Evolutionary conservation across 2,888 invertebrate species (phyloP).

Genomic region (Zaprionus obscuricornis): DNA sequence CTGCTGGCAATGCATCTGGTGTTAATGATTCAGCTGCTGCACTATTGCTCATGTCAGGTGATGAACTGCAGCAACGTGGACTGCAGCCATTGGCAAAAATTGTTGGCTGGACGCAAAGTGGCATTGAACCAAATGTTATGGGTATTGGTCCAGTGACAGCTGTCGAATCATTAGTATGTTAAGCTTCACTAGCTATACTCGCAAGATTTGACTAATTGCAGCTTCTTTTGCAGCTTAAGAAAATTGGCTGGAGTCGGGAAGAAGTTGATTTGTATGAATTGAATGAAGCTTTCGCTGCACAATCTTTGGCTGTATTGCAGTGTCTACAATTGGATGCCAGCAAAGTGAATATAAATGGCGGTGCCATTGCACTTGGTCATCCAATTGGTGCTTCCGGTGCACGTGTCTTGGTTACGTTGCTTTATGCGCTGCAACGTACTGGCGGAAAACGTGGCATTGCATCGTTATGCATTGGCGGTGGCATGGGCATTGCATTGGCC

Average conservation of each 20-base stretch:
- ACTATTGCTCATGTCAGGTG: conserved; percentile 88
- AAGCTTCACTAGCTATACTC: conserved; percentile 48
- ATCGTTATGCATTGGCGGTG: conserved; percentile 91
- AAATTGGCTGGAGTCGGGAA: conserved; percentile 86
- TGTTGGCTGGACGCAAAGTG: conserved; percentile 89
- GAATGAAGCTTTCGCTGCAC: conserved; percentile 93
- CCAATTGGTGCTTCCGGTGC: conserved; percentile 89
- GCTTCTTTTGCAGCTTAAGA: conserved; percentile 84
- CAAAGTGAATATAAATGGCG: conserved; percentile 91
- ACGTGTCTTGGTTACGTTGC: conserved; percentile 88
- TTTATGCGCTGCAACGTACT: conserved; percentile 87
- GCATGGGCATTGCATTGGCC: conserved; percentile 93
- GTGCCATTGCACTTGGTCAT: conserved; percentile 92
- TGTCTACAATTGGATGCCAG: conserved; percentile 86
- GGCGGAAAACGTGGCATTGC: conserved; percentile 89
- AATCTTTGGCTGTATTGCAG: conserved; percentile 87
- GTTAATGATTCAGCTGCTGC: conserved; percentile 96
- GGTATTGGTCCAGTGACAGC: conserved; percentile 91
- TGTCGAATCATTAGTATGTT: conserved; percentile 87
- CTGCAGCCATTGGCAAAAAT: conserved; percentile 89
- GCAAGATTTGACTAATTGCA: background rate
- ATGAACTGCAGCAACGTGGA: conserved; percentile 85
- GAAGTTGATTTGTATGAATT: conserved; percentile 92
- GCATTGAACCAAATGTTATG: conserved; percentile 91
- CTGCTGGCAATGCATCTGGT: conserved; percentile 91